Base-by-base conservation (phyloP, 2,888 invertebrate genomes). In the Lasioglossum zephyrum region DNA sequence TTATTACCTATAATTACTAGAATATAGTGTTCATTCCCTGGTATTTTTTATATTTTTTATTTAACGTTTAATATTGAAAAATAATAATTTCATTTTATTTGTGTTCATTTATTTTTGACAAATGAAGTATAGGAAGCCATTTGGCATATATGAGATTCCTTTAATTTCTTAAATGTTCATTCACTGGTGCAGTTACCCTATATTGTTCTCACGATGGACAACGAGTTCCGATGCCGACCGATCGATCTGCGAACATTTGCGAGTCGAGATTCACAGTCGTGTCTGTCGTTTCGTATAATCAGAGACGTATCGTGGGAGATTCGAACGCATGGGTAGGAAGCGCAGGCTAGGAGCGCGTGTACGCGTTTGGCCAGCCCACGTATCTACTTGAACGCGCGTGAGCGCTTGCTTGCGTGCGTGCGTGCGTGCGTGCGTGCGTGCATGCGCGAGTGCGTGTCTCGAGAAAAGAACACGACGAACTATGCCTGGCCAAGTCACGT, bases 401-500 rank as follows among this genome's bases (percentile, higher is more conserved):
- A 57, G 26, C 4, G 26, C 13, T 11, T 60, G 9, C 57, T 4
- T n/a, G 11, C 13, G 3, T 63, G 60, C 26, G n/a, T 66, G 36
- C 66, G 31, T 36, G 36, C 22, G 4, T 22, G 39, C 39, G 69
- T 63, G 60, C 26, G n/a, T 66, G 36, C 66, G 31, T 36, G 36
- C 22, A 9, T 22, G 39, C 39, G 69, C 9, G 39, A 22, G 66
- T 18, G 36, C 36, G 39, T 36, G 69, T 53, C 63, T 53, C 26
- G 13, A n/a, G 66, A n/a, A 8, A 31, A 63, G 31, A 69, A 47
- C 81, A 81, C 76, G 74, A 86, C 78, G 63, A 85, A 81, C 82
- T 82, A 85, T 78, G 84, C 88, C 88, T 88, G 72, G 77, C 63
- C 44, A 84, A 84, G 79, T 91, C 91, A 83, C 88, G 86, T 87